Percentiles rank a stretch among this genome's conserved stretches.
phyloP scores from a whole-genome alignment of 1,140 invertebrate genomes.

The Eupeodes corollae region DNA sequence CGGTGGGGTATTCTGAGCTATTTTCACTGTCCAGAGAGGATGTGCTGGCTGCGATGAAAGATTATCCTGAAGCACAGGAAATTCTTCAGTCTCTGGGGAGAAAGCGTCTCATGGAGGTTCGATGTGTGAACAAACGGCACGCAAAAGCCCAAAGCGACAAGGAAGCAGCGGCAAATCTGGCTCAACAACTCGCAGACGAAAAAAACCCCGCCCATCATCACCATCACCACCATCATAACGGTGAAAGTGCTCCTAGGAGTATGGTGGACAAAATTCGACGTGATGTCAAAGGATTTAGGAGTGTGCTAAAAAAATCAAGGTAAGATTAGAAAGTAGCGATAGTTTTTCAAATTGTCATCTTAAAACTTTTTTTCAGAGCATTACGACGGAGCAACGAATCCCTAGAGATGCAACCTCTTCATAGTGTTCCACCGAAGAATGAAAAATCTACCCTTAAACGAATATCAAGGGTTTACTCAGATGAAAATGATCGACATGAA shows the following conservation, averaged over 20 bases:
- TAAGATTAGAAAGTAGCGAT: constrained; percentile 4
- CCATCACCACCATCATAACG: constrained; percentile 14
- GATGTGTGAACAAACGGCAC: constrained; percentile 38
- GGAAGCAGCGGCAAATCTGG: constrained; percentile 21
- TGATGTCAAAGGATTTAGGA: constrained; percentile 67
- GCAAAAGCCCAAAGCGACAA: constrained; percentile 27
- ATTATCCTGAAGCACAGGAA: constrained; percentile 92
- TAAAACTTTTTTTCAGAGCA: constrained; percentile 15
- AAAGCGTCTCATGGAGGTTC: constrained; percentile 77
- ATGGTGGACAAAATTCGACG: constrained; percentile 70
- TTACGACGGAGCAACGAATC: constrained; percentile 48
- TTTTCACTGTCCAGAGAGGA: constrained; percentile 93
- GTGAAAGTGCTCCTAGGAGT: constrained; percentile 50
- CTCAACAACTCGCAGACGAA: constrained; percentile 12
- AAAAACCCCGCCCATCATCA: constrained; percentile 10
- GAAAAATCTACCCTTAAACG: constrained; percentile 47
- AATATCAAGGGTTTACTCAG: constrained; percentile 57
- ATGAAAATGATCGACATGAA: constrained; percentile 47
- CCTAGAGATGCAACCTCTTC: constrained; percentile 53
- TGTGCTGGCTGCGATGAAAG: constrained; percentile 87
- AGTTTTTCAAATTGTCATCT: background rate
- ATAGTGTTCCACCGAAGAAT: constrained; percentile 34
- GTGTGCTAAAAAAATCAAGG: constrained; percentile 51
- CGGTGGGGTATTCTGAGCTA: constrained; percentile 90
- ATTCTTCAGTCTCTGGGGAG: constrained; percentile 77